These are phyloP conservation scores for Centropristis striata DNA, from an alignment of 2,113 vertebrate species.

Conservation along the genomic window DNA sequence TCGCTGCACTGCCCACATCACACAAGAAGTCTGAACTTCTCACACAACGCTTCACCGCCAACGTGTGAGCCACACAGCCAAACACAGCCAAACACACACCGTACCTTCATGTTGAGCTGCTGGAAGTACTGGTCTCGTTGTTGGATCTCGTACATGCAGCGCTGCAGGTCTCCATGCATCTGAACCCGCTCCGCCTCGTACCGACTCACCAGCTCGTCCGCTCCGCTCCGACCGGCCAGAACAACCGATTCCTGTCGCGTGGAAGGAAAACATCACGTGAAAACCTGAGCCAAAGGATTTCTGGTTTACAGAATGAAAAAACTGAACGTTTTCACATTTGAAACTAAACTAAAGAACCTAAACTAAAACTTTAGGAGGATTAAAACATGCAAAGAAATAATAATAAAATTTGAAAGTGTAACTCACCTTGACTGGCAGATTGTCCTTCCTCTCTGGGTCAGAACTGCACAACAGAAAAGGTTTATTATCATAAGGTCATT, in stretches of 20 bases:
- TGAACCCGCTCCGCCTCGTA: conserved; percentile 81
- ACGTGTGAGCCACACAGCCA: too few species aligned
- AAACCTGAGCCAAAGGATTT: not conserved
- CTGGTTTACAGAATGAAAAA: not conserved
- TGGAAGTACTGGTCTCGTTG: conserved; percentile 88
- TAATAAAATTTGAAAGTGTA: not conserved
- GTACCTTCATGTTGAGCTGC: conserved; percentile 88
- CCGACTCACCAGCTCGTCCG: conserved; percentile 62
- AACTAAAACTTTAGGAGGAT: not conserved
- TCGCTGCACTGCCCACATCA: not conserved
- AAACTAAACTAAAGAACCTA: not conserved
- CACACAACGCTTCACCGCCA: not conserved
- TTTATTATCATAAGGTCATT: not conserved
- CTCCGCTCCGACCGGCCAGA: conserved; percentile 59
- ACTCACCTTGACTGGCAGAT: conserved; percentile 71
- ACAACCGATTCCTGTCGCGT: conserved; percentile 63
- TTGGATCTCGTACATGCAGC: conserved; percentile 88
- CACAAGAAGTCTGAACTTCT: too few species aligned
- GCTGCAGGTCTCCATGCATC: conserved; percentile 86
- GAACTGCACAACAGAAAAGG: conserved; percentile 69
- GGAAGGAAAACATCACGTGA: not conserved
- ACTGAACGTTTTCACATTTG: not conserved
- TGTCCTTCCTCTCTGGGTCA: conserved; percentile 59
- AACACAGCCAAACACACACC: too few species aligned
- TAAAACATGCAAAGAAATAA: not conserved